Percentiles rank a stretch among this genome's conserved stretches.
These are phyloP conservation scores for Neotragus pygmaeus DNA, from an alignment of 2,113 vertebrate species.

Conservation along the genomic window DNA sequence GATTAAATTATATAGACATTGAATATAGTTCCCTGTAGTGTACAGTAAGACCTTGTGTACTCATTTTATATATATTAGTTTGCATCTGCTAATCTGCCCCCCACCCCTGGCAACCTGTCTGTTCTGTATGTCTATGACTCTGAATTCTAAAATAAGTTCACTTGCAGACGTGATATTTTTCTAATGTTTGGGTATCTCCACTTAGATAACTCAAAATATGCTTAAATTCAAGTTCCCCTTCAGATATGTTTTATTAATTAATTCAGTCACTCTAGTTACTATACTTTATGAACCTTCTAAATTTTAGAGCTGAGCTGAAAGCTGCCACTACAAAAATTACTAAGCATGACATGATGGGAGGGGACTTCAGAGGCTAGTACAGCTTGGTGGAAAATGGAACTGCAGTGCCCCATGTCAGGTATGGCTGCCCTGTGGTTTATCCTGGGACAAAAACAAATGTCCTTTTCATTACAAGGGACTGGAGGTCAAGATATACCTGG, in stretches of 20 bases:
- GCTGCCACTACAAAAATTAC: not conserved
- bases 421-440: not conserved
- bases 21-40: not conserved
- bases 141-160: not conserved
- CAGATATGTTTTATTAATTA: not conserved
- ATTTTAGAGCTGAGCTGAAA: not conserved
- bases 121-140: not conserved
- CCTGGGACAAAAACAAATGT: too few species aligned
- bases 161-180: not conserved
- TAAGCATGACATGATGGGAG: not conserved
- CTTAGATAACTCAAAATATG: not conserved
- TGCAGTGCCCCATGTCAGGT: too few species aligned
- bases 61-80: not conserved
- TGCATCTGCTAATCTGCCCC: not conserved
- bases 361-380: not conserved
- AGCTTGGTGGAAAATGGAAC: not conserved
- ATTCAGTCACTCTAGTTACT: not conserved
- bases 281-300: not conserved
- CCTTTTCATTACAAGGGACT: not conserved
- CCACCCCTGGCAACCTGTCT: not conserved
- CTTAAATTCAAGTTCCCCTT: not conserved
- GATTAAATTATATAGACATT: not conserved
- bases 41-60: not conserved
- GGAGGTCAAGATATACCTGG: not conserved
- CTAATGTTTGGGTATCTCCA: not conserved